A percentile compares a stretch with the other conserved stretches of the same genome.
These are phyloP conservation scores for Ophion obscuratus DNA, from an alignment of 2,888 invertebrate genomes.

Conservation along the genomic window DNA sequence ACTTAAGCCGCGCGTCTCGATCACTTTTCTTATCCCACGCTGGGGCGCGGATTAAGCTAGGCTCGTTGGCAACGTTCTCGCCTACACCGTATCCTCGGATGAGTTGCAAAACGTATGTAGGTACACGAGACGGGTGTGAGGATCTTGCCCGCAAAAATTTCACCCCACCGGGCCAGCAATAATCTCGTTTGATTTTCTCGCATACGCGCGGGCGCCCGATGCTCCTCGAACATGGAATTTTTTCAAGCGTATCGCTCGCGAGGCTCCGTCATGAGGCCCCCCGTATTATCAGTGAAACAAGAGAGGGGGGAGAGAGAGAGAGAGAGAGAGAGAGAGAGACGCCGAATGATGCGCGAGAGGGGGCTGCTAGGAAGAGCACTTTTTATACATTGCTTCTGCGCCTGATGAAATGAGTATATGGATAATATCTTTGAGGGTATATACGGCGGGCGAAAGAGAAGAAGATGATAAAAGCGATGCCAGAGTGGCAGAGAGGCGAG, in stretches of 20 bases:
- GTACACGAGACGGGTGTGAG: background rate
- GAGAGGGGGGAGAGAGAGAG: background rate
- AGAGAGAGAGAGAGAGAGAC: too few species aligned
- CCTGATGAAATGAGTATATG: slow-evolving; percentile 47
- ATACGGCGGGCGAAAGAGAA: background rate
- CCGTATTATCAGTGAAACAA: slow-evolving; percentile 6
- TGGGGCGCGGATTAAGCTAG: slow-evolving; percentile 48
- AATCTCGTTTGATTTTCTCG: slow-evolving; percentile 33
- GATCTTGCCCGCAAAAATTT: background rate
- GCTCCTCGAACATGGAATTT: background rate
- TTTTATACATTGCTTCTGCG: slow-evolving; percentile 42
- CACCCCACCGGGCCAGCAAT: background rate
- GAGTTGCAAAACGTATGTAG: background rate
- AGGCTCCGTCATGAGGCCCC: background rate
- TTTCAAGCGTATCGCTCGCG: background rate
- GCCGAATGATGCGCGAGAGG: background rate
- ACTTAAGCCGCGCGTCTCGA: slow-evolving; percentile 39
- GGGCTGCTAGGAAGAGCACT: background rate
- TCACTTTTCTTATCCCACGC: slow-evolving; percentile 61
- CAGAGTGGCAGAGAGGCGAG: background rate
- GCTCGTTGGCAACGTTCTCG: slow-evolving; percentile 19
- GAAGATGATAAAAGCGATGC: slow-evolving; percentile 1
- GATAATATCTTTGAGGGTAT: slow-evolving; percentile 55
- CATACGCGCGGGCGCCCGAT: background rate
- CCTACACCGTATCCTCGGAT: slow-evolving; percentile 33